Percentiles rank a stretch among this genome's conserved stretches.
These are phyloP conservation scores for Epistrophe grossulariae DNA, from an alignment of 2,888 invertebrate species.

Conservation along the genomic window DNA sequence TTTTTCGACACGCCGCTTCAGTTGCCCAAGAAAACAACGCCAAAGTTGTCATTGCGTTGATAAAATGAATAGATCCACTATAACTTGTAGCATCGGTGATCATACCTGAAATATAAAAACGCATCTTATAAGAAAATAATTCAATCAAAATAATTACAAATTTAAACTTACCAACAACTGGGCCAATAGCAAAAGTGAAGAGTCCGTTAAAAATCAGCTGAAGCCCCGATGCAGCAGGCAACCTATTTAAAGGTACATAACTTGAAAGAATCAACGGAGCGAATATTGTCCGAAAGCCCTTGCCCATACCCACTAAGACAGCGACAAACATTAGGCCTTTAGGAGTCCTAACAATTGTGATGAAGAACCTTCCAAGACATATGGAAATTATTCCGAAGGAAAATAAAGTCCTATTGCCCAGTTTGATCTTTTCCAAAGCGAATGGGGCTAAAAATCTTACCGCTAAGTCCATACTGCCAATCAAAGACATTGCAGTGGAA, in stretches of 20 bases:
- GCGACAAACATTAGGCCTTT: slow-evolving; percentile 85
- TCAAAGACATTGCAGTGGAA: slow-evolving; percentile 88
- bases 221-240: slow-evolving; percentile 89
- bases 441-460: slow-evolving; percentile 89
- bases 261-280: slow-evolving; percentile 90
- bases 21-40: slow-evolving; percentile 79
- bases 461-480: slow-evolving; percentile 88
- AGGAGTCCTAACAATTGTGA: slow-evolving; percentile 85
- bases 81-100: slow-evolving; percentile 80
- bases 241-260: slow-evolving; percentile 88
- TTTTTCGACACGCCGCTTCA: slow-evolving; percentile 78
- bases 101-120: slow-evolving; percentile 69
- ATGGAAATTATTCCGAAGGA: slow-evolving; percentile 86
- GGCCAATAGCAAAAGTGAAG: slow-evolving; percentile 86
- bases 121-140: neutral
- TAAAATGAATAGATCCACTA: slow-evolving; percentile 79
- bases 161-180: slow-evolving; percentile 86
- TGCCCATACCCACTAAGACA: slow-evolving; percentile 88
- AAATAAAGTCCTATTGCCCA: slow-evolving; percentile 89
- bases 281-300: slow-evolving; percentile 90
- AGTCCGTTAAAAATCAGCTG: slow-evolving; percentile 88
- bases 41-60: slow-evolving; percentile 79
- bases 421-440: slow-evolving; percentile 87
- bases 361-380: slow-evolving; percentile 82
- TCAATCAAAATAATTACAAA: neutral